Evolutionary conservation across 2,113 vertebrate species (phyloP).

Genomic region (Syrrhaptes paradoxus): DNA sequence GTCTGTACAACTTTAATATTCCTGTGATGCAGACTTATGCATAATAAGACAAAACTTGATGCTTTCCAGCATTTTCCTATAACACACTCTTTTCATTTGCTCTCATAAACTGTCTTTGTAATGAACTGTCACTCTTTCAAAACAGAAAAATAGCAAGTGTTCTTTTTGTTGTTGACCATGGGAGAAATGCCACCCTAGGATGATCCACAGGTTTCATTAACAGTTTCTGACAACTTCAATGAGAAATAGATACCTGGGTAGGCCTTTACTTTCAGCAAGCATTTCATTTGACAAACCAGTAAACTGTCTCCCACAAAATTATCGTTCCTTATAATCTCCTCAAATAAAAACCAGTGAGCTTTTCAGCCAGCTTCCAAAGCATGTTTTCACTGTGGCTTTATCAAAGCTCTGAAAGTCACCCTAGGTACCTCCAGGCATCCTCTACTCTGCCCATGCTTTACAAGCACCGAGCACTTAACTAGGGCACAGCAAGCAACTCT

Average conservation of each 20-base stretch:
- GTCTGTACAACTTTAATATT: not conserved
- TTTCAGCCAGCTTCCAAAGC: not conserved
- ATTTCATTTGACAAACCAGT: not conserved
- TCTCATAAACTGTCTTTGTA: not conserved
- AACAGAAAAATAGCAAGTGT: not conserved
- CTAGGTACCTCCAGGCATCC: not conserved
- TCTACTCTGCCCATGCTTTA: not conserved
- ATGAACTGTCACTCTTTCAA: not conserved
- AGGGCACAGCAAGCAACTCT: not conserved
- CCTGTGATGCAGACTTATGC: not conserved
- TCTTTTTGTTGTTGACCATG: not conserved
- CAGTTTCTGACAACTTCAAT: not conserved
- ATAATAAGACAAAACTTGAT: not conserved
- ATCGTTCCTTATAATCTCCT: not conserved
- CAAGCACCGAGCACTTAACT: not conserved
- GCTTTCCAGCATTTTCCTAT: not conserved
- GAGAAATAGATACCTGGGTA: not conserved
- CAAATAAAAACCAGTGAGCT: not conserved
- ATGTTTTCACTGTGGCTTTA: not conserved
- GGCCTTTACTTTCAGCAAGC: not conserved
- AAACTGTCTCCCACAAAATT: not conserved
- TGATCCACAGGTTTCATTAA: not conserved
- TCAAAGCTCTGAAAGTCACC: not conserved
- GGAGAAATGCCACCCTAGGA: not conserved
- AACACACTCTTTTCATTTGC: not conserved